Evolutionary conservation across 2,888 invertebrate genomes (phyloP).

Genomic region (Acronicta leporina): DNA sequence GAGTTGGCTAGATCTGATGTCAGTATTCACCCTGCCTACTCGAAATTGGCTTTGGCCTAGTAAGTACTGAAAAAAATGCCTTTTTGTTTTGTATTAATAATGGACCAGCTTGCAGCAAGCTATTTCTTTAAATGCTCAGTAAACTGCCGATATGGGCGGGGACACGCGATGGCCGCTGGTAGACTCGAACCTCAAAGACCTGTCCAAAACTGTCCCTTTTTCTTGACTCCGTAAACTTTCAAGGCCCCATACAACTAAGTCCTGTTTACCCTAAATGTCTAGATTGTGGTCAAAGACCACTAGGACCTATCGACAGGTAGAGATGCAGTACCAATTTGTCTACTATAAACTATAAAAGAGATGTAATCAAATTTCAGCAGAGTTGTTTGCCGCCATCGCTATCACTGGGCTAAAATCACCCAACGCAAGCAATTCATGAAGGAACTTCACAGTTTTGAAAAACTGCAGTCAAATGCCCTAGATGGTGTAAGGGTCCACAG

Average conservation of each 20-base stretch:
- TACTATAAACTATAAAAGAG: neutral
- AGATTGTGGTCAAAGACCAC: too few species aligned
- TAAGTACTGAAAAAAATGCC: conserved; percentile 76
- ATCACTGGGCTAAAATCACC: conserved; percentile 83
- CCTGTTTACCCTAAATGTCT: too few species aligned
- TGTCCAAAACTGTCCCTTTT: too few species aligned
- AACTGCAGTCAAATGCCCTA: conserved; percentile 90
- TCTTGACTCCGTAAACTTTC: too few species aligned
- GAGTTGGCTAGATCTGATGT: conserved; percentile 89
- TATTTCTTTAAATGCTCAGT: too few species aligned
- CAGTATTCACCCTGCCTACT: conserved; percentile 90
- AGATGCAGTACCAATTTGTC: neutral
- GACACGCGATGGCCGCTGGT: too few species aligned
- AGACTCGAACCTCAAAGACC: too few species aligned
- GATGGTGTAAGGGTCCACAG: conserved; percentile 91
- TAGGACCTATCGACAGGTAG: too few species aligned
- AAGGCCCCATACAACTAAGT: too few species aligned
- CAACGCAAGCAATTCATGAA: conserved; percentile 90
- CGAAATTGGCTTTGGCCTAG: conserved; percentile 89
- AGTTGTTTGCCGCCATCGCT: conserved; percentile 91
- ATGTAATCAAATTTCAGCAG: conserved; percentile 78
- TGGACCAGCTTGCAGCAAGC: too few species aligned
- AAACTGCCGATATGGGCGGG: too few species aligned
- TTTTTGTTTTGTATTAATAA: neutral
- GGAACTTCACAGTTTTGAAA: conserved; percentile 90